Evolutionary conservation across 2,797 vertebrate genomes (phyloP).

Genomic region (Linurgus olivaceus): DNA sequence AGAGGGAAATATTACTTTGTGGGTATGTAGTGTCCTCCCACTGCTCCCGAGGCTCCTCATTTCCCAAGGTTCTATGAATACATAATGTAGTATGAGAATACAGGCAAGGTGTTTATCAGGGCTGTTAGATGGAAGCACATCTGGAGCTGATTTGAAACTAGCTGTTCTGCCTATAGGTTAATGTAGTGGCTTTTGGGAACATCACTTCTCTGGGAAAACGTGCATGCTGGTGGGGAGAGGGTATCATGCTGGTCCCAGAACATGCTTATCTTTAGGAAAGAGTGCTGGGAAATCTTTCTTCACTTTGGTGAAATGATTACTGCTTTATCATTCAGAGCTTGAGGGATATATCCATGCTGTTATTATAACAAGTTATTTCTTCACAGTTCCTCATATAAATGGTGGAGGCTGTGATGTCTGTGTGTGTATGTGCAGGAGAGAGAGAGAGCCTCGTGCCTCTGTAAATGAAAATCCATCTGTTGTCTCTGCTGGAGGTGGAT

Average conservation of each 20-base stretch:
- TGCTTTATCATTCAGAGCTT: constrained; percentile 27
- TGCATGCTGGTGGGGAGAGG: not conserved
- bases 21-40: not conserved
- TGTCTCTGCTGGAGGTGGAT: not conserved
- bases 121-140: not conserved
- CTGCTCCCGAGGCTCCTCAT: not conserved
- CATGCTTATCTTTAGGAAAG: not conserved
- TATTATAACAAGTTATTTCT: constrained; percentile 5
- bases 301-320: not conserved
- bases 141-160: not conserved
- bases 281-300: not conserved
- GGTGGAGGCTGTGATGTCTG: not conserved
- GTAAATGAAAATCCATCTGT: not conserved
- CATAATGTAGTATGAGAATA: not conserved
- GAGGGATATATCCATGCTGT: not conserved
- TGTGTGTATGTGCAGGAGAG: not conserved
- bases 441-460: not conserved
- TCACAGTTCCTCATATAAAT: not conserved
- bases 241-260: not conserved
- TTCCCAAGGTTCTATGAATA: not conserved
- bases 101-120: not conserved
- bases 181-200: not conserved
- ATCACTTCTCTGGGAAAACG: not conserved
- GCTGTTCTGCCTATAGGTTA: not conserved
- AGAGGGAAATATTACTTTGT: not conserved